Percentiles rank a stretch among this genome's conserved stretches.
Evolutionary conservation across 1,140 invertebrate genomes (phyloP).

Genomic region (Phymorhynchus buccinoides): DNA sequence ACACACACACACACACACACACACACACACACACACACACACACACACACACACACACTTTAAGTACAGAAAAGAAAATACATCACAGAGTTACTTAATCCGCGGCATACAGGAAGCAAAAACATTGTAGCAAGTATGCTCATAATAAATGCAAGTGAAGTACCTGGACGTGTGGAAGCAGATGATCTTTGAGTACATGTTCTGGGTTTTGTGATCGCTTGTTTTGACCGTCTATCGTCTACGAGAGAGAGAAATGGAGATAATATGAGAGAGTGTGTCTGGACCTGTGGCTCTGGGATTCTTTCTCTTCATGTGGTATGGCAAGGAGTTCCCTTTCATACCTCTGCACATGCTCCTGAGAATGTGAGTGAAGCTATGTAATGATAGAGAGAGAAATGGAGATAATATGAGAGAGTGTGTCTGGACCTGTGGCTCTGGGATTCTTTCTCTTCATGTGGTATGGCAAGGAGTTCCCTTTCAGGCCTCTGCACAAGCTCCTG

Average conservation of each 20-base stretch:
- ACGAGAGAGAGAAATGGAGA: too few species aligned
- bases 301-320: conserved; percentile 97
- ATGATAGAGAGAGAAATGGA: not conserved
- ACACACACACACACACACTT: too few species aligned
- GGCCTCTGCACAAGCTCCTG: conserved; percentile 84
- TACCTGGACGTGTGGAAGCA: not conserved
- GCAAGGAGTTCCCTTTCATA: conserved; percentile 93
- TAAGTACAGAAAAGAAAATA: too few species aligned
- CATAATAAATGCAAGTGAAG: too few species aligned
- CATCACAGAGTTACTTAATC: too few species aligned
- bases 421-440: too few species aligned
- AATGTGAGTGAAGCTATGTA: conserved; percentile 76
- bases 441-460: conserved; percentile 98
- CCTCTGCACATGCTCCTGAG: conserved; percentile 84
- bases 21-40: too few species aligned
- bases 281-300: too few species aligned
- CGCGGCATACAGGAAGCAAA: too few species aligned
- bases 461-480: conserved; percentile 94
- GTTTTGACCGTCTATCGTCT: not conserved
- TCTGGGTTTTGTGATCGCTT: not conserved
- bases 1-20: too few species aligned
- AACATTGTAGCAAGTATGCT: too few species aligned
- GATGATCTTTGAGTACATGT: not conserved
- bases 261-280: not conserved
- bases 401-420: too few species aligned